Percentiles rank a stretch among this genome's conserved stretches.
Evolutionary conservation across 1,140 invertebrate genomes (phyloP).

Genomic region (Meloidogyne chitwoodi): DNA sequence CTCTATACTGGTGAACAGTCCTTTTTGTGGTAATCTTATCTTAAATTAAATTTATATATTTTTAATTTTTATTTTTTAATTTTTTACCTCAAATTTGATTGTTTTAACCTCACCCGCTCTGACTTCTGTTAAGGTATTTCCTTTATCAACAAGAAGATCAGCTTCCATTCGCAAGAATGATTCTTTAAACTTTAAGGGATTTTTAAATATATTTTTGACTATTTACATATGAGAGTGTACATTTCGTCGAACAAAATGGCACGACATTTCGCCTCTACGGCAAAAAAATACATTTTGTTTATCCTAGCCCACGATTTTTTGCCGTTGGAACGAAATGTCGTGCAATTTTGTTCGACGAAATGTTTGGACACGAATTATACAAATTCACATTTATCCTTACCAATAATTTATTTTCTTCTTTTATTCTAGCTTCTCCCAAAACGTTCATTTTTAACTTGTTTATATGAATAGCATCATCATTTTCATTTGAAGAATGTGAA

Average conservation of each 20-base stretch:
- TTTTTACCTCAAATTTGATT: conserved; percentile 12
- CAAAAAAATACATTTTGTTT: too few relatives aligned
- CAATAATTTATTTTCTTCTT: conserved; percentile 1
- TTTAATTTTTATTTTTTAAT: not conserved
- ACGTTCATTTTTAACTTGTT: not conserved
- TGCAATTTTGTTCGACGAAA: too few relatives aligned
- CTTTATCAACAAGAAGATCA: not conserved
- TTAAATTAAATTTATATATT: not conserved
- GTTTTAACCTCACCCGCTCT: not conserved
- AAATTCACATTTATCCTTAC: too few relatives aligned
- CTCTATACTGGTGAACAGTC: conserved; percentile 16
- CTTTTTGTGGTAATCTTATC: conserved; percentile 2
- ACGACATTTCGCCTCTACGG: too few relatives aligned
- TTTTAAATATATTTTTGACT: too few relatives aligned
- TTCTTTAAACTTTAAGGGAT: not conserved
- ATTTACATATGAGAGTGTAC: too few relatives aligned
- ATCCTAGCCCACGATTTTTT: too few relatives aligned
- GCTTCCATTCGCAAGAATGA: not conserved
- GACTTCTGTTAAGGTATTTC: not conserved
- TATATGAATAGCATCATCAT: not conserved
- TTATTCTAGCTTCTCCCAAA: not conserved
- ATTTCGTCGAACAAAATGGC: too few relatives aligned
- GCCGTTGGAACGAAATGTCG: too few relatives aligned
- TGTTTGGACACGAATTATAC: too few relatives aligned
- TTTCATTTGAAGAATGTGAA: not conserved